phyloP scores from a whole-genome alignment of 2,888 invertebrate species.

The Nebria salina region DNA sequence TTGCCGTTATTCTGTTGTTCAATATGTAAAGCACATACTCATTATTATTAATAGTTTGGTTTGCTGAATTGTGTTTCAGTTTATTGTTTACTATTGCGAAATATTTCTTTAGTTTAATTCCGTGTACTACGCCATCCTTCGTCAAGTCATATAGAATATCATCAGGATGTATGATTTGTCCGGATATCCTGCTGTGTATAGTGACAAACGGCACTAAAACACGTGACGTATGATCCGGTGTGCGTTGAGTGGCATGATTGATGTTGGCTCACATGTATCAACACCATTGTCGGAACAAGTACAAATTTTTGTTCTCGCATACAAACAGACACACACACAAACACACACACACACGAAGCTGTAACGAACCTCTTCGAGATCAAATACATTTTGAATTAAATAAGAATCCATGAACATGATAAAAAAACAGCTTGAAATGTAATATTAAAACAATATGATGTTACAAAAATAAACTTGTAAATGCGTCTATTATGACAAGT shows the following conservation, averaged over 20 bases:
- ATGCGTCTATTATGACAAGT: neutral
- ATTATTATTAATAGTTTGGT: too few species aligned
- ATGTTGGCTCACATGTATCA: neutral
- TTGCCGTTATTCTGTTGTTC: too few species aligned
- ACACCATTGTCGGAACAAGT: neutral
- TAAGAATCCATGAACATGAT: too few species aligned
- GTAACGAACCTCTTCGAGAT: too few species aligned
- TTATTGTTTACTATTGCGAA: neutral
- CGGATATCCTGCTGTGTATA: conserved; percentile 29
- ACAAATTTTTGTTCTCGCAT: neutral
- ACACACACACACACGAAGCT: too few species aligned
- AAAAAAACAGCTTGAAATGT: too few species aligned
- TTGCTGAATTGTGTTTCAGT: too few species aligned
- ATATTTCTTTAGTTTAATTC: conserved; percentile 9
- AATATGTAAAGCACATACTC: too few species aligned
- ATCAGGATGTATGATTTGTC: conserved; percentile 37
- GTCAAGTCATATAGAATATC: conserved; percentile 14
- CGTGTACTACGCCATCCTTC: conserved; percentile 7
- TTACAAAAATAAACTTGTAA: neutral
- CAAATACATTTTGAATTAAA: too few species aligned
- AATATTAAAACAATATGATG: neutral
- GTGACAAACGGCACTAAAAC: conserved; percentile 38
- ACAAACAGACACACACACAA: neutral
- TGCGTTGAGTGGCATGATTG: conserved; percentile 11
- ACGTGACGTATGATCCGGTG: conserved; percentile 30